A percentile compares a stretch with the other conserved stretches of the same genome.
Conservation (phyloP, 2,888 invertebrate species). For the Drosophila fungiperda region DNA sequence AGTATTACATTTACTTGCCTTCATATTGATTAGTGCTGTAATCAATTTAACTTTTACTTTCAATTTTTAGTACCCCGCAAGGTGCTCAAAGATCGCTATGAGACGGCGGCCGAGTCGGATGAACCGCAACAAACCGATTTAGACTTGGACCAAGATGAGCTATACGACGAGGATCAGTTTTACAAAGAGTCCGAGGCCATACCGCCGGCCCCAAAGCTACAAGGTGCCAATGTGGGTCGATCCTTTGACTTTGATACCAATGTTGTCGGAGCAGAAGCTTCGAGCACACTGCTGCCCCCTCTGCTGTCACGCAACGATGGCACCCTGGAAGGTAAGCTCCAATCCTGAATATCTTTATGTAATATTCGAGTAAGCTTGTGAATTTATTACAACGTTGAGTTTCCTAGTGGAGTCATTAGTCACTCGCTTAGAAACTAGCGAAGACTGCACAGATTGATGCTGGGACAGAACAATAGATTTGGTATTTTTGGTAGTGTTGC, state of each 20-base stretch:
- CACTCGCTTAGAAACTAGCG: conserved; percentile 7
- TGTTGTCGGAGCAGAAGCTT: conserved; percentile 54
- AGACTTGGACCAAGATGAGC: conserved; percentile 86
- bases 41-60: background rate
- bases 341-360: background rate
- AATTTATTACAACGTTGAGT: background rate
- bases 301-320: conserved; percentile 80
- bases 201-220: conserved; percentile 86
- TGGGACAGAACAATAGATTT: conserved; percentile 30
- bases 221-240: conserved; percentile 81
- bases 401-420: background rate
- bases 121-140: conserved; percentile 87
- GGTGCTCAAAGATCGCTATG: conserved; percentile 93
- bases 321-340: conserved; percentile 81
- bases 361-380: background rate
- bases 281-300: conserved; percentile 81
- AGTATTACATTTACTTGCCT: conserved; percentile 83
- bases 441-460: conserved; percentile 14
- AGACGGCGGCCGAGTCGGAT: conserved; percentile 91
- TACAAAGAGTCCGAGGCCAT: conserved; percentile 87
- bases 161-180: conserved; percentile 86
- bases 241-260: conserved; percentile 70
- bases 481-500: conserved; percentile 37
- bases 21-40: background rate
- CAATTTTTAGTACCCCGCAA: conserved; percentile 90